Evolutionary conservation across 2,113 vertebrate species (phyloP), one percentile per base, ranked within the genome.

Genomic region (Formicarius rufipectus): DNA sequence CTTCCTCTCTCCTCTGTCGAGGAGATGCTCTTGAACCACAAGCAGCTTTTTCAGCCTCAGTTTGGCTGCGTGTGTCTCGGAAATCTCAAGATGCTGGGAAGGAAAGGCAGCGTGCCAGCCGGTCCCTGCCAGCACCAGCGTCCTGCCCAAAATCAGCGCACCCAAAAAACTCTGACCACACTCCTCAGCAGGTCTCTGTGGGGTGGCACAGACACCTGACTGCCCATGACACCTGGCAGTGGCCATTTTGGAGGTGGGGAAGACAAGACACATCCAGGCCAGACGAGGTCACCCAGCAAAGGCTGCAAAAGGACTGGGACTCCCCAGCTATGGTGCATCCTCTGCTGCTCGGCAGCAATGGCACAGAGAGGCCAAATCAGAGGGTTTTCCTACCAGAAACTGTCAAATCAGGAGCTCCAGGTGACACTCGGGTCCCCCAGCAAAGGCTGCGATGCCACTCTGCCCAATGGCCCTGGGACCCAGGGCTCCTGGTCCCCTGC

Each of bases 11-110:
- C 77, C 68, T 72, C 72, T 0, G 3, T 66, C 5, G 47, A 96
- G 86, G 86, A 96, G 96, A 91, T 80, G 91, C 84, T 93, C 95
- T 96, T 84, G 87, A 96, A 94, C 83, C 90, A 91, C 81, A 87
- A 89, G 88, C 92, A 94, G 93, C 92, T 85, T 95, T 93, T 78
- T 31, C 86, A 89, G 94, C n/a, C 93, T 92, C 89, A 10, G 91
- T 91, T 27, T 55, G 85, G 83, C 82, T 92, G 76, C 10, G 35
- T 15, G 79, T 2, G 1, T 79, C 87, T 89, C 42, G 14, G 91
- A 88, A 90, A 93, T 74, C 88, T 95, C 92, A 69, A 87, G 95
- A 87, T 90, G 94, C 82, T 96, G 90, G 91, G 90, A 91, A 87
- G 93, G 71, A 92, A 63, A 94, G 79, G 87, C 7, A 8, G 68